Base-by-base conservation (phyloP, 2,888 invertebrate species). In the Ormyrus labotus region DNA sequence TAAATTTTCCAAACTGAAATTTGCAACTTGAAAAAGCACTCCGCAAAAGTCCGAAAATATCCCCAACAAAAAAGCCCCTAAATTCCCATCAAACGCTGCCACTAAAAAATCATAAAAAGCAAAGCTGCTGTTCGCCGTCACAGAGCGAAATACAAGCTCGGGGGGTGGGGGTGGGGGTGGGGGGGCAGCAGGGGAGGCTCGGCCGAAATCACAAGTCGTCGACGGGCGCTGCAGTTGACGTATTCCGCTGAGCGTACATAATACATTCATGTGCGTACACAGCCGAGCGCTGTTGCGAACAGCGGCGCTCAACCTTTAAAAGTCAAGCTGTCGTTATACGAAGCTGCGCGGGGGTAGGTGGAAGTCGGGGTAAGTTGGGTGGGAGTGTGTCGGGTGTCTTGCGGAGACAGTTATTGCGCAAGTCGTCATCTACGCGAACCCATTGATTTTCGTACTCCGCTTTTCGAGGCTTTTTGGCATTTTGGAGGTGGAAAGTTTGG, bases 181-280 rank as follows among this genome's bases (percentile, higher is more conserved):
- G 83, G 76, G 78, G 83, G 81, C 13, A 13, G 85, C 47, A 5
- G 53, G 60, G 60, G 11, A 34, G 34, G 34, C 34, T 34, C 34
- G 34, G 34, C 34, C 34, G 34, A 34, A 34, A 34, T 34, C 34
- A 34, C 34, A 10, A 67, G 67, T 86, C 34, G 34, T 34, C 85
- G 85, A 87, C 84, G 82, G 83, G 85, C 82, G 13, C 53, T 88
- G 89, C 87, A 88, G 87, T 89, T 89, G 89, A 89, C 89, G 88
- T 88, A 88, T 88, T 88, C 34, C 87, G 85, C 84, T 85, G 82
- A 84, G 87, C 86, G 87, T 85, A 85, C 84, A 86, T 88, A 88
- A 89, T 87, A 86, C 88, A 88, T 89, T 88, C 87, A 88, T 89
- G 86, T 84, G 81, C 83, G 84, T 83, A 82, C 45, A 11, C 47